A percentile compares a stretch with the other conserved stretches of the same genome.
These are phyloP conservation scores for Clunio marinus DNA, from an alignment of 2,888 invertebrate species.

Conservation along the genomic window DNA sequence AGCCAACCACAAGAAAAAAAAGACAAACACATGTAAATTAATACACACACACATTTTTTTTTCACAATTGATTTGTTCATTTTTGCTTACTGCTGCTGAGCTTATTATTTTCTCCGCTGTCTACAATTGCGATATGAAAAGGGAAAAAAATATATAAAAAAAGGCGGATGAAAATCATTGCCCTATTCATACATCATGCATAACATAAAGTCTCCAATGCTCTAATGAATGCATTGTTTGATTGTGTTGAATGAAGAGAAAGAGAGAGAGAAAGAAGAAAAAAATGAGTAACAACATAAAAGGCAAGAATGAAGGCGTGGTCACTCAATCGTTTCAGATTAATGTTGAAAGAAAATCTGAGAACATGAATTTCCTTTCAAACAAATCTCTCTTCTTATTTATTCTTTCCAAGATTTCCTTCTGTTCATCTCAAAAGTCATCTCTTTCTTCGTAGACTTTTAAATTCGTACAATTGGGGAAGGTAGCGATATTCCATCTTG, in stretches of 20 bases:
- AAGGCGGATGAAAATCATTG: neutral
- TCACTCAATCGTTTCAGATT: neutral
- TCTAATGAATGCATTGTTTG: neutral
- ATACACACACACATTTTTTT: constrained; percentile 19
- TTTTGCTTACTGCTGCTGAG: neutral
- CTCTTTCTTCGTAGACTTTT: too few relatives aligned
- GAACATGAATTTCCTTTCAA: neutral
- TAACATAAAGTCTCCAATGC: neutral
- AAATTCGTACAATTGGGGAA: too few relatives aligned
- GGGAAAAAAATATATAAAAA: neutral
- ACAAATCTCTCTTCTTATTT: neutral
- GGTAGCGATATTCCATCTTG: too few relatives aligned
- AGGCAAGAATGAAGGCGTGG: neutral
- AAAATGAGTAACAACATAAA: neutral
- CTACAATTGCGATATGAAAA: neutral
- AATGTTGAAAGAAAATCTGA: neutral
- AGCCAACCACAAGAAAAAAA: constrained; percentile 37
- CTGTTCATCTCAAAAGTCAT: too few relatives aligned
- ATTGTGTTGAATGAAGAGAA: neutral
- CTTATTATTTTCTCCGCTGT: constrained; percentile 10
- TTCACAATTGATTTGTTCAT: constrained; percentile 24
- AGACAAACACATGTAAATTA: constrained; percentile 24
- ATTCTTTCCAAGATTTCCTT: neutral
- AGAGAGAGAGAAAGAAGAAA: neutral
- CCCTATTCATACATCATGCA: constrained; percentile 8